phyloP scores from a whole-genome alignment of 2,888 invertebrate genomes.

The Agriopis leucophaearia region DNA sequence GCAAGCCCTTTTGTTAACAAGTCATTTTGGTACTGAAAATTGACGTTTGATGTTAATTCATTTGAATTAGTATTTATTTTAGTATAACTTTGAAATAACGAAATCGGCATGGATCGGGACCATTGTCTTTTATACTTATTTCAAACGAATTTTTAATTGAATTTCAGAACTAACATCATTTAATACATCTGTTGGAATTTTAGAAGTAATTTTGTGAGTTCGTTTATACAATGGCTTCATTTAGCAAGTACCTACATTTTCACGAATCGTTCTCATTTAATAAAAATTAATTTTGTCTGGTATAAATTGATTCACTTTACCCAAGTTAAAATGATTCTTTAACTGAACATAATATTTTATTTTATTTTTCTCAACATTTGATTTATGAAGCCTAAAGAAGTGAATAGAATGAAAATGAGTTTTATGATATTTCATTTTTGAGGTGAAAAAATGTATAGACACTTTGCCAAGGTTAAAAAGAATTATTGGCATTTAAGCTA shows the following conservation, averaged over 20 bases:
- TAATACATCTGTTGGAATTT: conserved; percentile 1
- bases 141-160: neutral
- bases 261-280: conserved; percentile 45
- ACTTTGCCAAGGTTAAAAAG: neutral
- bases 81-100: neutral
- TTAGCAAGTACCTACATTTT: conserved; percentile 27
- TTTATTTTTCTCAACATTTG: conserved; percentile 7
- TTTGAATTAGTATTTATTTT: neutral
- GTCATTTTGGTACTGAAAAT: neutral
- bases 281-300: conserved; percentile 15
- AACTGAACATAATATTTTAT: conserved; percentile 4
- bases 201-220: conserved; percentile 12
- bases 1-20: neutral
- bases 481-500: conserved; percentile 3
- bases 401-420: conserved; percentile 10
- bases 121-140: neutral
- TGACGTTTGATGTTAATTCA: neutral
- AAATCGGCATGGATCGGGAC: neutral
- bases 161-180: conserved; percentile 1
- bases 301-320: conserved; percentile 19
- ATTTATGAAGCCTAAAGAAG: conserved; percentile 8
- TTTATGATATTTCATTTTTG: conserved; percentile 14
- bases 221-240: conserved; percentile 9
- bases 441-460: neutral
- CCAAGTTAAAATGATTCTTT: conserved; percentile 4